phyloP scores from a whole-genome alignment of 2,113 vertebrate genomes.

The Trogon surrucura region DNA sequence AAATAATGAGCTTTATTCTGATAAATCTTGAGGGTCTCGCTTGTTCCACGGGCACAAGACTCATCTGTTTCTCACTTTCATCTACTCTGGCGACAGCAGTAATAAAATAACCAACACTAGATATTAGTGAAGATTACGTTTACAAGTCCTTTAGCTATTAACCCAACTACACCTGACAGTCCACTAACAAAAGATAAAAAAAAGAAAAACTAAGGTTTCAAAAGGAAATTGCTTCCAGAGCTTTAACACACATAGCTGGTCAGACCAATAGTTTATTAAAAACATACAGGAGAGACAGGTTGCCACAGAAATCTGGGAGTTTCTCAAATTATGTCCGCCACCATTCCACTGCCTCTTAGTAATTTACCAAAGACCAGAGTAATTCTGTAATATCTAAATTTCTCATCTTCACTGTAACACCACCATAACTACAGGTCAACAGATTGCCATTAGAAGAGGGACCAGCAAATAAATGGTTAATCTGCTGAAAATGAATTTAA shows the following conservation, averaged over 20 bases:
- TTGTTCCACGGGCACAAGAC: background rate
- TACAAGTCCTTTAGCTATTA: background rate
- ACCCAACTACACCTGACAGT: background rate
- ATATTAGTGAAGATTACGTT: background rate
- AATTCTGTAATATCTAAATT: background rate
- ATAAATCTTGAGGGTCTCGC: background rate
- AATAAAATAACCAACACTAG: background rate
- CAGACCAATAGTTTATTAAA: background rate
- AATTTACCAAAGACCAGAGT: background rate
- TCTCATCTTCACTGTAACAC: background rate
- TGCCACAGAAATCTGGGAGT: background rate
- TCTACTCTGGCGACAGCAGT: background rate
- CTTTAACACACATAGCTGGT: background rate
- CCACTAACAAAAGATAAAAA: background rate
- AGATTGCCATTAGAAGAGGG: background rate
- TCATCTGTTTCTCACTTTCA: background rate
- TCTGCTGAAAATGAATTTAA: background rate
- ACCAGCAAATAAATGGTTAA: conserved; percentile 39
- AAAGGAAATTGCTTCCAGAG: background rate
- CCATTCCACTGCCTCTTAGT: background rate
- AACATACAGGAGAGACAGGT: background rate
- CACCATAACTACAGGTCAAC: background rate
- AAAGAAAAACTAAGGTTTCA: background rate
- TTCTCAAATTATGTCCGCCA: background rate
- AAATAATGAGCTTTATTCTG: background rate